These are phyloP conservation scores for Alca torda DNA, from an alignment of 2,797 vertebrate genomes.

Conservation along the genomic window DNA sequence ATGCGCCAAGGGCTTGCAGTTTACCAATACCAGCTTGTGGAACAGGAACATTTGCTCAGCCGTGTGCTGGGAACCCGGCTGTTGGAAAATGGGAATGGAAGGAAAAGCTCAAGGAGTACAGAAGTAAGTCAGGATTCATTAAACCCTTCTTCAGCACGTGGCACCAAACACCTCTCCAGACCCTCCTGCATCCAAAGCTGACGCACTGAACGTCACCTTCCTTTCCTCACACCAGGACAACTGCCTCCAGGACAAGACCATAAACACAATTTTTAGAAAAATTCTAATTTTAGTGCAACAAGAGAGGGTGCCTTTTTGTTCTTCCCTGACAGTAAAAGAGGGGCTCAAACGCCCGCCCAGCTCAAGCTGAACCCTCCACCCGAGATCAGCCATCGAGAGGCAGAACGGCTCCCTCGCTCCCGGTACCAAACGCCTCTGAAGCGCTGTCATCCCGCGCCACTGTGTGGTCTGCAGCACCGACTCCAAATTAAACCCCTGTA, in stretches of 20 bases:
- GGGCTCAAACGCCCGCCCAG: not conserved
- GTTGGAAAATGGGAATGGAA: not conserved
- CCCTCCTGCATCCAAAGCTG: not conserved
- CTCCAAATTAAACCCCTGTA: too few species aligned
- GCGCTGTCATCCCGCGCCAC: not conserved
- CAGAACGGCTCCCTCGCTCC: not conserved
- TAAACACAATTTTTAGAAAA: not conserved
- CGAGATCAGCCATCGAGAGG: not conserved
- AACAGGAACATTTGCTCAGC: not conserved
- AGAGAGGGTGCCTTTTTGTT: not conserved
- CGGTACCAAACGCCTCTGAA: rapidly evolving
- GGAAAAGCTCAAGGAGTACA: not conserved
- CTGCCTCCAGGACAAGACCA: not conserved
- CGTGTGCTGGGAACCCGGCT: not conserved
- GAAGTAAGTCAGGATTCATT: not conserved
- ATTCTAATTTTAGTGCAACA: not conserved
- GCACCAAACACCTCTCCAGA: not conserved
- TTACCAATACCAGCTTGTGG: not conserved
- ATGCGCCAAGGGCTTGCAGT: not conserved
- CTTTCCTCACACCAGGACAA: not conserved
- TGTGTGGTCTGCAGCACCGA: not conserved
- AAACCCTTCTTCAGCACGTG: not conserved
- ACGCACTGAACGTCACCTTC: not conserved
- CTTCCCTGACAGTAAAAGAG: not conserved
- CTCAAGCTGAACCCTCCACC: not conserved